These are phyloP conservation scores for Acronicta leporina DNA, from an alignment of 2,888 invertebrate species.

Conservation along the genomic window DNA sequence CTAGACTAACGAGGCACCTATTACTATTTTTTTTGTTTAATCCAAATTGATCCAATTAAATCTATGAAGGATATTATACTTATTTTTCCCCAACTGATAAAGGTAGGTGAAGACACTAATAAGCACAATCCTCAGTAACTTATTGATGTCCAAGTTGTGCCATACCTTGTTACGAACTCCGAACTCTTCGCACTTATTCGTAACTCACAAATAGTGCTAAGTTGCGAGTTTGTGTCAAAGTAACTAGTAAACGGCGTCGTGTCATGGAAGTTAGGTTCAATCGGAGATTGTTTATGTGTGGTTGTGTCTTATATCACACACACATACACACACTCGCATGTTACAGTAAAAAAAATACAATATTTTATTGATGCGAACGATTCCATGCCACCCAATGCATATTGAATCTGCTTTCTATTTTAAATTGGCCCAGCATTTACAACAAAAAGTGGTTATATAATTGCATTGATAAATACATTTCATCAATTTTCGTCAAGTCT, in stretches of 20 bases:
- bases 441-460: not conserved
- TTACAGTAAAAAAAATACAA: no score
- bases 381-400: no score
- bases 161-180: conserved; percentile 28
- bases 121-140: conserved; percentile 9
- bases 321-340: no score
- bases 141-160: conserved; percentile 30
- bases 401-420: not conserved
- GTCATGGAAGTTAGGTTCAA: conserved; percentile 8
- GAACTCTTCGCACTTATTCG: conserved; percentile 12
- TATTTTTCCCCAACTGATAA: not conserved
- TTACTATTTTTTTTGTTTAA: no score
- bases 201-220: conserved; percentile 1
- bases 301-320: not conserved
- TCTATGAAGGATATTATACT: no score
- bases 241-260: conserved; percentile 11
- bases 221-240: conserved; percentile 16
- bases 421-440: not conserved
- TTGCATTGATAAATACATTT: not conserved
- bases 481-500: conserved; percentile 10
- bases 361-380: no score
- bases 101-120: not conserved
- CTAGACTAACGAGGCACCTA: no score
- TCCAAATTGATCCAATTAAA: no score
- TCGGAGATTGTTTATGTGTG: conserved; percentile 3